Conservation (phyloP, 2,113 vertebrate genomes). For the Nansenia antarctica region DNA sequence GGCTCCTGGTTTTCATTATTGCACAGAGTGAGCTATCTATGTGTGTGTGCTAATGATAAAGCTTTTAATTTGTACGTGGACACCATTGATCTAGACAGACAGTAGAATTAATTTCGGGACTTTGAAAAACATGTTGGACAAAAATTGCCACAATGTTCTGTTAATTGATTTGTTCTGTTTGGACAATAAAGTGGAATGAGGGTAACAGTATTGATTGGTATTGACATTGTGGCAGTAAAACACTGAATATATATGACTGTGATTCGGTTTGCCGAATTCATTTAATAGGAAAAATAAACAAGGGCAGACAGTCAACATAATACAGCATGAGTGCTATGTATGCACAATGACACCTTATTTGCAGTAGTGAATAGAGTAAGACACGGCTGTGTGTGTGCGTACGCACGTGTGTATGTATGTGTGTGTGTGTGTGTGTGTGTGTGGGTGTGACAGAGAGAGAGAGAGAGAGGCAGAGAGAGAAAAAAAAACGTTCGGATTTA, state of each 20-base stretch:
- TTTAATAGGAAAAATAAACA: background rate
- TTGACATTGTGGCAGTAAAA: conserved; percentile 15
- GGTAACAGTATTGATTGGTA: conserved; percentile 32
- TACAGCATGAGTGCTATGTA: background rate
- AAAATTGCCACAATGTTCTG: conserved; percentile 30
- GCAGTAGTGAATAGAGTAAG: too few relatives aligned
- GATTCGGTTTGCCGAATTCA: background rate
- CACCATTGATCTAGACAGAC: conserved; percentile 22
- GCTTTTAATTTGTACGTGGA: background rate
- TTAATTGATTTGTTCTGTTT: conserved; percentile 48
- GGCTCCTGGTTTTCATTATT: conserved; percentile 39
- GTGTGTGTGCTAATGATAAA: conserved; percentile 14
- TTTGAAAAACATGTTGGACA: conserved; percentile 1
- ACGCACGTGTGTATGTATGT: background rate
- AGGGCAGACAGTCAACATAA: background rate
- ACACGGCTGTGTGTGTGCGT: too few relatives aligned
- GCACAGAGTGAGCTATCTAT: conserved; percentile 20
- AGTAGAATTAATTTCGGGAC: conserved; percentile 29
- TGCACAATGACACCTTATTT: background rate
- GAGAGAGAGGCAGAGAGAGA: background rate
- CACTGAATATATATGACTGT: background rate
- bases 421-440: background rate
- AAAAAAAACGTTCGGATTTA: too few relatives aligned
- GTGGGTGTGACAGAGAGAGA: background rate
- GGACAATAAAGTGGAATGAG: conserved; percentile 16